Evolutionary conservation across 2,888 invertebrate genomes (phyloP).

Genomic region (Apoderus coryli): DNA sequence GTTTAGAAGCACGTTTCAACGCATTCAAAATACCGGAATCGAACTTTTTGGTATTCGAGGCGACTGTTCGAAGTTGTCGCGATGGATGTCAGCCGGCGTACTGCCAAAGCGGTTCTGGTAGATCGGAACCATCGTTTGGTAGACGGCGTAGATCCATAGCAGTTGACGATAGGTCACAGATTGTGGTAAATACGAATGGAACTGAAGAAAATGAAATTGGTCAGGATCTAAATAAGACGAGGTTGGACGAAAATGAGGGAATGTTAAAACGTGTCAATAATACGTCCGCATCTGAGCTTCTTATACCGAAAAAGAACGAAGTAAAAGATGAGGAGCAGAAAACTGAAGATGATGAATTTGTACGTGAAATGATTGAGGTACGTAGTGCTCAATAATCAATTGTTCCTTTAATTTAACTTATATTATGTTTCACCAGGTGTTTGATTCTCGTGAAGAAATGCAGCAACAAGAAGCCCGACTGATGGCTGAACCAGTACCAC

Average conservation of each 20-base stretch:
- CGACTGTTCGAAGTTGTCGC: conserved; percentile 76
- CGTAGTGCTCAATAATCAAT: too few species aligned
- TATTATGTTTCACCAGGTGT: conserved; percentile 48
- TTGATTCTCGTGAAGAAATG: conserved; percentile 62
- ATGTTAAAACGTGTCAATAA: background rate
- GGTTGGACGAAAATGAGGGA: conserved; percentile 20
- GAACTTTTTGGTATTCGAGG: conserved; percentile 76
- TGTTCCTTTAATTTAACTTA: too few species aligned
- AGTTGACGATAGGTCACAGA: too few species aligned
- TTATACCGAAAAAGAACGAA: background rate
- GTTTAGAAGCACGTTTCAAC: conserved; percentile 80
- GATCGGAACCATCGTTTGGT: conserved; percentile 27
- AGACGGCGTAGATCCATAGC: conserved; percentile 13
- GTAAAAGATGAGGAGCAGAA: conserved; percentile 34
- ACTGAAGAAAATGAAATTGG: conserved; percentile 16
- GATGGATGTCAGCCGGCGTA: conserved; percentile 86
- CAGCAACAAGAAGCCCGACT: conserved; percentile 51
- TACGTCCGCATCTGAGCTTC: conserved; percentile 26
- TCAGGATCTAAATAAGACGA: conserved; percentile 14
- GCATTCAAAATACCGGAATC: conserved; percentile 92
- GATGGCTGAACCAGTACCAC: conserved; percentile 47
- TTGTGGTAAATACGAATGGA: conserved; percentile 19
- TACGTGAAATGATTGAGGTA: conserved; percentile 81
- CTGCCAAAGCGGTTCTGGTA: conserved; percentile 56
- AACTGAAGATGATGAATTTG: conserved; percentile 52